Base-by-base conservation (phyloP, 2,797 vertebrate species). In the Botia kubotai region DNA sequence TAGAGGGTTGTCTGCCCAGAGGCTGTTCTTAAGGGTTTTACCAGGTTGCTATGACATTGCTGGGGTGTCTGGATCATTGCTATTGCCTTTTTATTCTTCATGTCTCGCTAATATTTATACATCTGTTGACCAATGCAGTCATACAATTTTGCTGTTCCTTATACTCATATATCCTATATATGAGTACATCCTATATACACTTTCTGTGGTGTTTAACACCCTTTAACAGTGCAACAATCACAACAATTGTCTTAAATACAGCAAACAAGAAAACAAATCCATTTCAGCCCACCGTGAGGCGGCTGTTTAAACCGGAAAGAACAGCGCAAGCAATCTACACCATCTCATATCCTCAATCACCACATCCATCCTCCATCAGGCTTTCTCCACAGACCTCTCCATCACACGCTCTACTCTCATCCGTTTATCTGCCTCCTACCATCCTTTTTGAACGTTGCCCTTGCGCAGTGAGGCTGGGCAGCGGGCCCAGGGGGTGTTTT, bases 401-500 rank as follows among this genome's bases (percentile, higher is more conserved):
- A 58, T 80, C 79, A 74, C 71, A 50, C 17, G 0, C 39, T 53
- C 52, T 55, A 46, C 55, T 48, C 26, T 60, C 70, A 33, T 63
- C 66, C 58, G 52, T 57, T 66, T 43, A 63, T 77, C 84, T 63
- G 23, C 39, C 82, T 70, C 46, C 58, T 77, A 57, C 81, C 52
- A 63, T 74, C 63, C 60, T 77, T 65, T 48, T 70, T 55, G 73
- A 73, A 65, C 26, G 17, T 53, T 80, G 55, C 81, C 77, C 79
- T 82, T 66, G 73, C 82, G 48, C 66, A 83, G 87, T 73, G 26
- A 23, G 75, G 81, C 84, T 89, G 90, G 90, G 90, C 88, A 70
- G 53, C 67, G 16, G 77, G 89, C 91, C 91, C 87, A 80, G 88
- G 88, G 78, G 79, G 87, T 87, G 91, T 93, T 74, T 87, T 87